A percentile compares a stretch with the other conserved stretches of the same genome.
phyloP scores from a whole-genome alignment of 1,140 invertebrate species.

The Microplitis demolitor region DNA sequence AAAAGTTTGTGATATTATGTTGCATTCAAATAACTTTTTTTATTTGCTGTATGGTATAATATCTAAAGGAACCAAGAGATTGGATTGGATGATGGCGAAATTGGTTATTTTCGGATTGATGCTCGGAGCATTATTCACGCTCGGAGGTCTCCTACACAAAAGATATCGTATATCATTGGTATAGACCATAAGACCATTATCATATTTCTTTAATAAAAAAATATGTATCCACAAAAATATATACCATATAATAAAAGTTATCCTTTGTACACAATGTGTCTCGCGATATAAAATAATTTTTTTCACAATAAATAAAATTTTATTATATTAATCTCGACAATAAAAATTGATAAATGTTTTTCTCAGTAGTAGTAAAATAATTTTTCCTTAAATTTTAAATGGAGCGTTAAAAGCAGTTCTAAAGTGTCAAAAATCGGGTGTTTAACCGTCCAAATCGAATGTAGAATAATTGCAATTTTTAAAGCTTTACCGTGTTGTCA shows the following conservation, averaged over 20 bases:
- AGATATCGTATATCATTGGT: conserved; percentile 1
- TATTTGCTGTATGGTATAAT: too few relatives aligned
- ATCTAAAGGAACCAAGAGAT: too few relatives aligned
- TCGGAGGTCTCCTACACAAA: neutral
- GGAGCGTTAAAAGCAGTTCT: neutral
- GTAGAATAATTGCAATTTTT: conserved; percentile 30
- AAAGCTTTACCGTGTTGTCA: conserved; percentile 5
- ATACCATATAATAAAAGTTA: too few relatives aligned
- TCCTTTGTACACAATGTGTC: too few relatives aligned
- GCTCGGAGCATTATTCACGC: neutral
- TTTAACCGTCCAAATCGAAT: conserved; percentile 9
- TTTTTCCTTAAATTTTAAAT: neutral
- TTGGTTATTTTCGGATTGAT: neutral
- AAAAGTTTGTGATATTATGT: neutral
- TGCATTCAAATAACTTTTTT: neutral
- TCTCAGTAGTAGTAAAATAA: too few relatives aligned
- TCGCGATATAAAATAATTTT: too few relatives aligned
- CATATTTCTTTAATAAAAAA: too few relatives aligned
- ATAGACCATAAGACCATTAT: neutral
- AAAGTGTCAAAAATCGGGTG: neutral
- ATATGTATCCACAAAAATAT: too few relatives aligned
- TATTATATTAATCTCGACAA: too few relatives aligned
- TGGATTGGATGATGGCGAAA: neutral
- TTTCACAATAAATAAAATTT: too few relatives aligned
- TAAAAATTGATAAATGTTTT: too few relatives aligned